Evolutionary conservation across 2,888 invertebrate genomes (phyloP).

Genomic region (Luffia ferchaultella): DNA sequence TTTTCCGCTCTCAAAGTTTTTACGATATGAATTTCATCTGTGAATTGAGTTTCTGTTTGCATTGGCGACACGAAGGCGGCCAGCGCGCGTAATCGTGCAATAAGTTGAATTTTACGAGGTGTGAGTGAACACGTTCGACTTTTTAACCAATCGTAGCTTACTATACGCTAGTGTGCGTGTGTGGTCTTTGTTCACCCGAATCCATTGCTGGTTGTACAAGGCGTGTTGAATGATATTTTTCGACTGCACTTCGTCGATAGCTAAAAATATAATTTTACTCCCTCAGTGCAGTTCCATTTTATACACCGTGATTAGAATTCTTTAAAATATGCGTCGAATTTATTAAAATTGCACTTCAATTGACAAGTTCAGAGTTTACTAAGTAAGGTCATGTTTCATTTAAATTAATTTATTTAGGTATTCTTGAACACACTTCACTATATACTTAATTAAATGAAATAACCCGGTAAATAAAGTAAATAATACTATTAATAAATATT

Average conservation of each 20-base stretch:
- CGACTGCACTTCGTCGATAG: conserved; percentile 17
- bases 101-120: conserved; percentile 33
- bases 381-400: too few relatives aligned
- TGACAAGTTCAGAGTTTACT: too few relatives aligned
- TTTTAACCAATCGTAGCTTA: conserved; percentile 28
- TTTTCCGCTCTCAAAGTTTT: too few relatives aligned
- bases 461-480: too few relatives aligned
- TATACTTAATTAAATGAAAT: too few relatives aligned
- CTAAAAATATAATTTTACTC: conserved; percentile 29
- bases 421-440: too few relatives aligned
- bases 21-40: background rate
- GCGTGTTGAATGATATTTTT: conserved; percentile 26
- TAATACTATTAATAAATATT: too few relatives aligned
- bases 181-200: conserved; percentile 30
- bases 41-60: background rate
- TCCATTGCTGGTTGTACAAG: conserved; percentile 8
- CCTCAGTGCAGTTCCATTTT: too few relatives aligned
- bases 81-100: conserved; percentile 36
- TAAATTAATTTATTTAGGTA: too few relatives aligned
- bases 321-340: too few relatives aligned
- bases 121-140: conserved; percentile 32
- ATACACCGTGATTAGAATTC: too few relatives aligned
- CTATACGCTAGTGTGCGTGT: conserved; percentile 15
- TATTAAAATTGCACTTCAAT: too few relatives aligned
- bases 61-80: conserved; percentile 33